Base-by-base conservation (phyloP, 2,797 vertebrate genomes). In the Melanogrammus aeglefinus region DNA sequence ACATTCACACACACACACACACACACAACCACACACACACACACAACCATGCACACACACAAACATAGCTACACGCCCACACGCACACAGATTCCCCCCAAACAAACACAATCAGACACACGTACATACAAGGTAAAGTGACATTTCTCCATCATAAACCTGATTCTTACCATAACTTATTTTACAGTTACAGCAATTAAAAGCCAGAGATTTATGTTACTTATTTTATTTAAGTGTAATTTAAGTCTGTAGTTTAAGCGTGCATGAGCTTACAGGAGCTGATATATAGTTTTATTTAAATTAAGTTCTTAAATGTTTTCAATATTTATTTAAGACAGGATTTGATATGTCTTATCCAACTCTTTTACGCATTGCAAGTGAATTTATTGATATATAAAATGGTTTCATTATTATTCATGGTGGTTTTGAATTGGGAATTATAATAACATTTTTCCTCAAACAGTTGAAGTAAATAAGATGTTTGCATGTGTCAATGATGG, bases 1-100 rank as follows among this genome's bases (percentile, higher is more conserved):
- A 47, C 16, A 16, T 2, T 70, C 47, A 74, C 66, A 16, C 41
- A 44, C 41, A 44, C 41, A 87, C 90, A 6, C 29, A 9, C 90
- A 90, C 90, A 88, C 91, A 7, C 80, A 84, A 82, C 85, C 14
- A 83, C 69, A 81, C 33, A 47, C 16, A 18, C 16, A 72, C 47
- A 74, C 66, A 14, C 41, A 44, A n/a, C n/a, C n/a, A n/a, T n/a
- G 13, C 47, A 3, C 47, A 73, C 31, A 72, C 36, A 77, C 29
- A 81, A 80, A 81, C 72, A 79, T 75, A 77, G 51, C 31, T 6
- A 77, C 57, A 63, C 57, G 51, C 18, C 76, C 41, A 51, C 72
- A n/a, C 47, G 24, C 75, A 36, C 76, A 77, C 38, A 75, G 57
- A 76, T 35, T 27, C 14, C n/a, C 57, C n/a, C 57, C 69, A 57